Evolutionary conservation across 2,888 invertebrate genomes (phyloP), one percentile per base, ranked within the genome.

Genomic region (Brachyptera putata): DNA sequence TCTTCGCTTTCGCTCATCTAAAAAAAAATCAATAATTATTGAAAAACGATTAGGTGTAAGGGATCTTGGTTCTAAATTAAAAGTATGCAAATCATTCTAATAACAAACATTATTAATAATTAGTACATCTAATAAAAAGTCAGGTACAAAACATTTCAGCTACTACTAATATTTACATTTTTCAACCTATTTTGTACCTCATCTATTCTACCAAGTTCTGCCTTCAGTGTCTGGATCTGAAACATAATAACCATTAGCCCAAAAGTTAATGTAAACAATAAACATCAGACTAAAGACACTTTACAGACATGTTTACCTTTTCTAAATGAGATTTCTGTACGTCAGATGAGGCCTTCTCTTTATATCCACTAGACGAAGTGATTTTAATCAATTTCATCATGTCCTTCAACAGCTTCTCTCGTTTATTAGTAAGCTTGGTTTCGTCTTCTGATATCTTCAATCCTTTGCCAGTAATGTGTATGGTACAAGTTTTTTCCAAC

Each of bases 401-500:
- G 58, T 70, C 69, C 37, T 68, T 67, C 56, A 68, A 61, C 5
- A 67, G 49, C 61, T 68, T 64, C 1, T 62, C 13, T 57, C 67
- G 64, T 56, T 67, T 69, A 56, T 41, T 63, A 48, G 14, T 18
- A 13, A 18, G 39, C 34, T 58, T 22, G 65, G 39, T 34, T 62
- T 59, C n/a, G 25, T 56, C 58, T 56, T 41, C 37, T 34, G 16
- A 14, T 41, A 50, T 22, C 13, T 50, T 24, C 25, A 22, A 64
- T 65, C 70, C 71, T 62, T 69, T 59, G n/a, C 61, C 36, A 34
- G 62, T 9, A 49, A 73, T 57, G 58, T 68, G 66, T 2, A 74
- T 58, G 2, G 57, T 65, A 61, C 69, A 71, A 39, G 67, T 64
- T 13, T 66, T 26, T 48, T 61, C 66, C 48, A 56, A 60, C 2